Percentiles rank a stretch among this genome's conserved stretches.
Evolutionary conservation across 2,888 invertebrate genomes (phyloP).

Genomic region (Quadroppia sp.): DNA sequence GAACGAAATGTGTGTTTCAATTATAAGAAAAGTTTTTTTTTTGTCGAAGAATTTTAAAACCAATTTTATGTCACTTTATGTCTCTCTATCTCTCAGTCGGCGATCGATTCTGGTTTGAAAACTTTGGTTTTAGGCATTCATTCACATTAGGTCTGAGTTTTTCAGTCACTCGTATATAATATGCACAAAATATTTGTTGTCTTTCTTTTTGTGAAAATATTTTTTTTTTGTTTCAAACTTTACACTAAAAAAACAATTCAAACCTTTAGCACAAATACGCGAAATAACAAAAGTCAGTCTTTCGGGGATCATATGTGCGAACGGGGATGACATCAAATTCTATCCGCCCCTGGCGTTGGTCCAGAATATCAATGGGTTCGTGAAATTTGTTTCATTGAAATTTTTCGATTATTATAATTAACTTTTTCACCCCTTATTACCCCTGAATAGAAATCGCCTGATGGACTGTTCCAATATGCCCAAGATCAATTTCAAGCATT

Average conservation of each 20-base stretch:
- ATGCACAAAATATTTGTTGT: too few species aligned
- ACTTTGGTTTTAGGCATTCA: constrained; percentile 46
- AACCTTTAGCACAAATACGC: constrained; percentile 45
- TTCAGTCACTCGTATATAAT: too few species aligned
- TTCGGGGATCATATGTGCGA: constrained; percentile 47
- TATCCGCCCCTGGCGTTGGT: constrained; percentile 46
- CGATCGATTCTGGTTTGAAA: constrained; percentile 49
- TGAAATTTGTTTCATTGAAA: background rate
- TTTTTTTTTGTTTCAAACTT: background rate
- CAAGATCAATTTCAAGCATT: constrained; percentile 25
- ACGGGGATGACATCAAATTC: constrained; percentile 44
- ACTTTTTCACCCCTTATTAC: too few species aligned
- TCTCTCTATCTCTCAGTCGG: constrained; percentile 41
- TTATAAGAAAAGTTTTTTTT: too few species aligned
- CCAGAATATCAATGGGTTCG: constrained; percentile 43
- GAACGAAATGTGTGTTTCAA: constrained; percentile 36
- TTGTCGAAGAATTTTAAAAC: background rate
- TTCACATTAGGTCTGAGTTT: constrained; percentile 45
- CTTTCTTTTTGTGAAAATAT: too few species aligned
- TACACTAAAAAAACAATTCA: background rate
- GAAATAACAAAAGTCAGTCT: constrained; percentile 47
- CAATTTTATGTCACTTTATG: background rate
- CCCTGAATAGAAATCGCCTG: constrained; percentile 8
- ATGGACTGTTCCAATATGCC: constrained; percentile 29
- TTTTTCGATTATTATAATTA: too few species aligned